Percentiles rank a stretch among this genome's conserved stretches.
phyloP scores from a whole-genome alignment of 2,888 invertebrate genomes.

The Pteria penguin region DNA sequence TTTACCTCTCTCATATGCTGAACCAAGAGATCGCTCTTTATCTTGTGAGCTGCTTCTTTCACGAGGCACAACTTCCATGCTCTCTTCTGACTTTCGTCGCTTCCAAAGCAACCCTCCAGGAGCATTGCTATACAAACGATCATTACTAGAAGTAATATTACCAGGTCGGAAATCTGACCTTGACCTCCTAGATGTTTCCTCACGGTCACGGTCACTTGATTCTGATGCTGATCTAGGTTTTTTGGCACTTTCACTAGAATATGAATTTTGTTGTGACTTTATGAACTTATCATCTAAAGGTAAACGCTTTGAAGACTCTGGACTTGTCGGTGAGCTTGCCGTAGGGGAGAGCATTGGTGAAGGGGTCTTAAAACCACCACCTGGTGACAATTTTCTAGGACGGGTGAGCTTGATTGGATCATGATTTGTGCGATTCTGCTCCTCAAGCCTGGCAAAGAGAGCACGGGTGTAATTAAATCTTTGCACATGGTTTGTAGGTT shows the following conservation, averaged over 20 bases:
- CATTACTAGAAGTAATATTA: slow-evolving; percentile 45
- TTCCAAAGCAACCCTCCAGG: slow-evolving; percentile 66
- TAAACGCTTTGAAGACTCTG: slow-evolving; percentile 45
- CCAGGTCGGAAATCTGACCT: slow-evolving; percentile 52
- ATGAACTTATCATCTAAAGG: slow-evolving; percentile 34
- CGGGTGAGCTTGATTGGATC: slow-evolving; percentile 40
- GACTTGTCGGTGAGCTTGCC: slow-evolving; percentile 52
- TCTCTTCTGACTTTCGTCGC: slow-evolving; percentile 51
- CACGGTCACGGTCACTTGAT: slow-evolving; percentile 27
- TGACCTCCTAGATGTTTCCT: slow-evolving; percentile 40
- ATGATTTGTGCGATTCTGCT: slow-evolving; percentile 51
- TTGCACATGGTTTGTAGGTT: slow-evolving; percentile 76
- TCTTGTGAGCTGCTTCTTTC: slow-evolving; percentile 1
- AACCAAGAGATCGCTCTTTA: slow-evolving; percentile 4
- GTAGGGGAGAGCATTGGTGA: slow-evolving; percentile 66
- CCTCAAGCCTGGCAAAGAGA: slow-evolving; percentile 78
- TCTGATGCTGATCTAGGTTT: slow-evolving; percentile 23
- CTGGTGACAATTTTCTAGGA: slow-evolving; percentile 54
- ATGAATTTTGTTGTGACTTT: slow-evolving; percentile 24
- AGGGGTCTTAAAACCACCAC: slow-evolving; percentile 48
- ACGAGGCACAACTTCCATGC: neutral
- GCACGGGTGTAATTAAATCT: slow-evolving; percentile 77
- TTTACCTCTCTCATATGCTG: neutral
- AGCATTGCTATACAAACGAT: slow-evolving; percentile 49
- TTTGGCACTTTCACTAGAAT: slow-evolving; percentile 20